A percentile compares a stretch with the other conserved stretches of the same genome.
Conservation (phyloP, 2,113 vertebrate species). For the Xiphias gladius region DNA sequence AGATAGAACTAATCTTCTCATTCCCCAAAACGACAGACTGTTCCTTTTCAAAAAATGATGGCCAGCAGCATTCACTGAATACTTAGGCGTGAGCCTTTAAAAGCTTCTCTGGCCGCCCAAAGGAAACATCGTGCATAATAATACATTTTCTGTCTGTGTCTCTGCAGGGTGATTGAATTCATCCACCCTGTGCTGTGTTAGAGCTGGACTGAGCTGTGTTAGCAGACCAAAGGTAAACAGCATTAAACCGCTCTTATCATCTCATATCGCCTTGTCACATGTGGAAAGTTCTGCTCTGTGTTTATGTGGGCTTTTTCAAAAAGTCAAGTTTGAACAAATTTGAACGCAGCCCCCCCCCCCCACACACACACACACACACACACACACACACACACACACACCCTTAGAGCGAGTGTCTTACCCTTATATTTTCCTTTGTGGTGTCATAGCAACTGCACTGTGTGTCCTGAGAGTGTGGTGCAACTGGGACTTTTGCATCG, state of each 20-base stretch:
- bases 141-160: slow-evolving; percentile 18
- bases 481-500: neutral
- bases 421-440: neutral
- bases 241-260: neutral
- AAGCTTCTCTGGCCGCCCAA: neutral
- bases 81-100: neutral
- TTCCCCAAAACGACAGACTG: neutral
- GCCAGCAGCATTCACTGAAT: no score
- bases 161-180: slow-evolving; percentile 58
- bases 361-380: no score
- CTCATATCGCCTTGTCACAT: neutral
- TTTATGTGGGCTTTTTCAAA: neutral
- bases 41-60: neutral
- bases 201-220: slow-evolving; percentile 52
- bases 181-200: slow-evolving; percentile 20
- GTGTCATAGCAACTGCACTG: neutral
- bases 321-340: neutral
- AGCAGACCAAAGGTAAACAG: slow-evolving; percentile 68
- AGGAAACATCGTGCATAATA: slow-evolving; percentile 31
- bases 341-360: no score
- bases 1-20: neutral
- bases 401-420: neutral
- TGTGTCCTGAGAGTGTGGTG: neutral
- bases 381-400: no score
- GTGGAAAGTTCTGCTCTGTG: neutral